These are phyloP conservation scores for Oligia fasciuncula DNA, from an alignment of 2,888 invertebrate genomes.

Conservation along the genomic window DNA sequence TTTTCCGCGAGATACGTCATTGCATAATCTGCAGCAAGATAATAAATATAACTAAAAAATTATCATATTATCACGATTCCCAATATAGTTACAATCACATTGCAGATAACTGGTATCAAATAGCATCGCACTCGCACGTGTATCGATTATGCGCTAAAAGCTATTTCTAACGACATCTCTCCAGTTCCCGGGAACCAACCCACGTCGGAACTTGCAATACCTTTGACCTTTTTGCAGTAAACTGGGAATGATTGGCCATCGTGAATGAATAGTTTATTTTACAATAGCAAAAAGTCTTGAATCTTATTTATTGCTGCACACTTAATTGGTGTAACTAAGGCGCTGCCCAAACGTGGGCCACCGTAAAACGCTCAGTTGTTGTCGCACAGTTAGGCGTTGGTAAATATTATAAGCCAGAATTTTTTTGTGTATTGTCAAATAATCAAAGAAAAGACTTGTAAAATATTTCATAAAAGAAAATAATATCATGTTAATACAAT, in stretches of 20 bases:
- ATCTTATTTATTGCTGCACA: conserved; percentile 12
- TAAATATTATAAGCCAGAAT: background rate
- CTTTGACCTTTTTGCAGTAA: conserved; percentile 21
- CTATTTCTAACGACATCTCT: conserved; percentile 31
- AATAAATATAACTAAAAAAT: conserved; percentile 8
- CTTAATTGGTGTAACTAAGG: conserved; percentile 23
- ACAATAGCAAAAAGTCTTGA: conserved; percentile 3
- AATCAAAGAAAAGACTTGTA: background rate
- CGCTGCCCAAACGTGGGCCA: background rate
- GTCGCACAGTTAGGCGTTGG: background rate
- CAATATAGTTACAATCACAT: conserved; percentile 22
- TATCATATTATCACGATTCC: conserved; percentile 13
- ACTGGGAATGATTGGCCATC: background rate
- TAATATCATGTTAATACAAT: no score
- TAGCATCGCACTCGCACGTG: conserved; percentile 30
- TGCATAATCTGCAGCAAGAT: conserved; percentile 24
- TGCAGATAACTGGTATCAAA: conserved; percentile 36
- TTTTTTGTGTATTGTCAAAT: background rate
- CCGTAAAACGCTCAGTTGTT: background rate
- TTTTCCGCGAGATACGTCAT: background rate
- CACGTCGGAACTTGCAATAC: background rate
- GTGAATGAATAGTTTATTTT: conserved; percentile 25
- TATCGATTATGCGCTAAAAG: conserved; percentile 21
- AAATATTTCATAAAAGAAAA: no score
- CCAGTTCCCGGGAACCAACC: background rate